Evolutionary conservation across 1,140 invertebrate genomes (phyloP), one percentile per base, ranked within the genome.

Genomic region (Listronotus bonariensis): DNA sequence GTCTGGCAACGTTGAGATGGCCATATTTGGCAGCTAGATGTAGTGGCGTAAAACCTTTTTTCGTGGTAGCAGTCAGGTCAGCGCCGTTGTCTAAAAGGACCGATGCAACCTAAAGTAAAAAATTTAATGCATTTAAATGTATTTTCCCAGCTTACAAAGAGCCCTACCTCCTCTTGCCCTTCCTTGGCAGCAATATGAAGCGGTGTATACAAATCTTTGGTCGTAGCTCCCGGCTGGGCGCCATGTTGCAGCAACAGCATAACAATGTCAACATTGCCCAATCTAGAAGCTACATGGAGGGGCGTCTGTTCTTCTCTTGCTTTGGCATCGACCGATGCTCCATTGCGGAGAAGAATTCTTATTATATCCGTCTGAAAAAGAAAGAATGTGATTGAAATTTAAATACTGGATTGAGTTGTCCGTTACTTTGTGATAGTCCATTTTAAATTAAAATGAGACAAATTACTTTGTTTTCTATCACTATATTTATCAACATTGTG

Each of bases 21-120:
- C 96, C 97, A 79, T 99, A 99, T 78, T 99, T 99, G 26, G 95
- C 91, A 18, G 96, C 96, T 67, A 99, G 86, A 83, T 99, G 97
- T 0, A 99, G 84, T 0, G 97, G 96, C 9, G 96, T 97, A 80
- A 99, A 99, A 26, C 96, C 96, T 82, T 98, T 99, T 77, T 96
- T 96, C 4, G 96, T 98, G 12, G 91, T 90, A 6, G 93, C 88
- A 56, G 90, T 88, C 46, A 96, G 86, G 57, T 91, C 88, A n/a
- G 97, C 96, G 60, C 93, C 92, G 79, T 98, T 88, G 72, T 99
- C 97, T 40, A 99, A 82, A 3, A 99, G 84, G 68, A 96, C 88
- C 17, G 89, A 86, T 11, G 92, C 95, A 20, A 98, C 93, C 84
- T 73, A 43, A 38, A 68, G 68, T 43, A 61, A 15, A 3, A 3